phyloP scores from a whole-genome alignment of 1,140 invertebrate species.

The Lamellibrachia luymesi region DNA sequence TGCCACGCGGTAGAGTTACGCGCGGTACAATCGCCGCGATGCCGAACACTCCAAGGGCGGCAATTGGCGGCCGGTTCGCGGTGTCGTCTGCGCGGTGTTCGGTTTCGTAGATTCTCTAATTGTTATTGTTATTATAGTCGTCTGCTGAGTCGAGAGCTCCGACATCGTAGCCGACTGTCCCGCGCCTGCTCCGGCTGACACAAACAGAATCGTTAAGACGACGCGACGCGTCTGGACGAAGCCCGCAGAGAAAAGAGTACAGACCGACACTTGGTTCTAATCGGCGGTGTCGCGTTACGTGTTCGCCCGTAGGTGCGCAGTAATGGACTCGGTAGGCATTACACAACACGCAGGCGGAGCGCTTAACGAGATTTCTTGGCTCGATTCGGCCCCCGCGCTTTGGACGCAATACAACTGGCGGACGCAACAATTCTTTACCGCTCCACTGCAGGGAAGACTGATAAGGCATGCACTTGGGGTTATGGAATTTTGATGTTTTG shows the following conservation, averaged over 20 bases:
- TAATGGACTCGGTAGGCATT: neutral
- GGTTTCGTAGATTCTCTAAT: neutral
- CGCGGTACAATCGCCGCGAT: too few relatives aligned
- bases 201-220: neutral
- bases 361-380: neutral
- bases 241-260: neutral
- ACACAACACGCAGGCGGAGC: neutral
- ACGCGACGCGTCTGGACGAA: neutral
- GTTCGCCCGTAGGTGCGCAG: neutral
- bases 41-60: too few relatives aligned
- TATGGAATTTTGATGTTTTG: neutral
- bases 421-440: neutral
- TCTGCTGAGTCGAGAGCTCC: neutral
- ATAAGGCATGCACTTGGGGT: neutral
- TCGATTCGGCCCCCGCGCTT: neutral
- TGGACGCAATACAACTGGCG: neutral
- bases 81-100: neutral
- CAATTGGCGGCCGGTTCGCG: neutral
- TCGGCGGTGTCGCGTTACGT: neutral
- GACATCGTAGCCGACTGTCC: neutral
- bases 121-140: neutral
- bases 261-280: neutral
- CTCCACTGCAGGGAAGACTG: neutral
- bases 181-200: neutral
- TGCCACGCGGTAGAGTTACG: neutral